These are phyloP conservation scores for Baccha elongata DNA, from an alignment of 2,888 invertebrate genomes.

Conservation along the genomic window DNA sequence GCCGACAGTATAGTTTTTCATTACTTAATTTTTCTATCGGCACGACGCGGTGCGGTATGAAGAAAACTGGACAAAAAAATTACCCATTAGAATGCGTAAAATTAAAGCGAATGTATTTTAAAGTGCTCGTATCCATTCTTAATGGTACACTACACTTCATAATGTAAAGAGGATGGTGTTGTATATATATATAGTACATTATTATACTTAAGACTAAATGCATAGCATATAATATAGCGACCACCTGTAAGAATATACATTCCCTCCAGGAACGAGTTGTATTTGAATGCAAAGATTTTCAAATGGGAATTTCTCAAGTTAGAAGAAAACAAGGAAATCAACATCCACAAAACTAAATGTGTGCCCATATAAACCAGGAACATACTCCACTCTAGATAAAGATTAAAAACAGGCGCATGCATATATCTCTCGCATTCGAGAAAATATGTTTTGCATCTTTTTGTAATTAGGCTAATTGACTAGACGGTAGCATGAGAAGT, in stretches of 20 bases:
- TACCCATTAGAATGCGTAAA: slow-evolving; percentile 42
- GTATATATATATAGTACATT: not conserved
- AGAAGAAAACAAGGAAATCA: slow-evolving; percentile 27
- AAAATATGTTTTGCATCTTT: slow-evolving; percentile 67
- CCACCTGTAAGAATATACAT: slow-evolving; percentile 47
- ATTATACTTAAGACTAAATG: slow-evolving; percentile 47
- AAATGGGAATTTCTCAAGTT: slow-evolving; percentile 33
- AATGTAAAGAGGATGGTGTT: not conserved
- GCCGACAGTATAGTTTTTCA: slow-evolving; percentile 8
- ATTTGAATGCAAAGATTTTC: slow-evolving; percentile 8
- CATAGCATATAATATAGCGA: slow-evolving; percentile 24
- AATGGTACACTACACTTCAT: slow-evolving; percentile 42
- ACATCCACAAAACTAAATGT: slow-evolving; percentile 41
- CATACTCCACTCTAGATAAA: slow-evolving; percentile 33
- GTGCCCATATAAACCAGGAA: slow-evolving; percentile 33
- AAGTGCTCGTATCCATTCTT: slow-evolving; percentile 54
- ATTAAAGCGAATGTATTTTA: slow-evolving; percentile 44
- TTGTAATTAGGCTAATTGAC: slow-evolving; percentile 66
- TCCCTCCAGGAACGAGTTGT: slow-evolving; percentile 9
- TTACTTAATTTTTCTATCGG: not conserved
- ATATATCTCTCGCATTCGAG: slow-evolving; percentile 28
- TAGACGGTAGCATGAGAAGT: slow-evolving; percentile 1
- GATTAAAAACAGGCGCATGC: slow-evolving; percentile 60
- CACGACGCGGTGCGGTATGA: not conserved
- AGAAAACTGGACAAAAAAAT: not conserved